phyloP scores from a whole-genome alignment of 2,797 vertebrate genomes.

The Parauchenoglanis punctatus region DNA sequence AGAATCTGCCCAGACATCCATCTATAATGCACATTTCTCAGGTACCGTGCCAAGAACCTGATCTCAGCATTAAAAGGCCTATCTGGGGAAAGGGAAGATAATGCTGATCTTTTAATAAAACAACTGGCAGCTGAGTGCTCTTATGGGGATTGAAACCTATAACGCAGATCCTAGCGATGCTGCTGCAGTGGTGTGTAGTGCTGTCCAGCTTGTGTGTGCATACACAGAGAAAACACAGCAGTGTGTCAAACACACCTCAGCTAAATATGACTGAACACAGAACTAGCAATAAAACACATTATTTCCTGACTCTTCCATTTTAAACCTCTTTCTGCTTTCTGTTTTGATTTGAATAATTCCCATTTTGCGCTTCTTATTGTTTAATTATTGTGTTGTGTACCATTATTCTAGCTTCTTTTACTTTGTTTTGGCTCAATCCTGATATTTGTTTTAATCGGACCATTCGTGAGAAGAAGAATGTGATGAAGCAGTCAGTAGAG shows the following conservation, averaged over 20 bases:
- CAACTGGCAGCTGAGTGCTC: constrained; percentile 35
- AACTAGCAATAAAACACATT: neutral
- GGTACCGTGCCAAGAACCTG: constrained; percentile 48
- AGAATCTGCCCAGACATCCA: constrained; percentile 30
- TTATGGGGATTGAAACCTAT: constrained; percentile 44
- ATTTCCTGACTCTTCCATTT: neutral
- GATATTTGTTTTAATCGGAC: neutral
- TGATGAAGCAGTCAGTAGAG: neutral
- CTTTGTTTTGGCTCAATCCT: neutral
- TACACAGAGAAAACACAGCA: neutral
- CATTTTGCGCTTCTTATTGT: neutral
- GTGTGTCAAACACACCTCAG: neutral
- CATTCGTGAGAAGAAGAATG: neutral
- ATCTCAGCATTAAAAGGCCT: constrained; percentile 49
- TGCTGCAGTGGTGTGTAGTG: constrained; percentile 10
- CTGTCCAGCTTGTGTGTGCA: neutral
- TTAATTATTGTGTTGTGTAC: neutral
- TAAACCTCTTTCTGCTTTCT: neutral
- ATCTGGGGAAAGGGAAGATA: constrained; percentile 21
- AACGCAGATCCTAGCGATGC: constrained; percentile 23
- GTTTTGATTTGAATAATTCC: neutral
- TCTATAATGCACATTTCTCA: constrained; percentile 33
- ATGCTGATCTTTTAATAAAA: constrained; percentile 53
- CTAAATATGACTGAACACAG: neutral
- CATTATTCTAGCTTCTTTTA: neutral